phyloP scores from a whole-genome alignment of 2,888 invertebrate genomes.

The Mesopsocus fuscifrons region DNA sequence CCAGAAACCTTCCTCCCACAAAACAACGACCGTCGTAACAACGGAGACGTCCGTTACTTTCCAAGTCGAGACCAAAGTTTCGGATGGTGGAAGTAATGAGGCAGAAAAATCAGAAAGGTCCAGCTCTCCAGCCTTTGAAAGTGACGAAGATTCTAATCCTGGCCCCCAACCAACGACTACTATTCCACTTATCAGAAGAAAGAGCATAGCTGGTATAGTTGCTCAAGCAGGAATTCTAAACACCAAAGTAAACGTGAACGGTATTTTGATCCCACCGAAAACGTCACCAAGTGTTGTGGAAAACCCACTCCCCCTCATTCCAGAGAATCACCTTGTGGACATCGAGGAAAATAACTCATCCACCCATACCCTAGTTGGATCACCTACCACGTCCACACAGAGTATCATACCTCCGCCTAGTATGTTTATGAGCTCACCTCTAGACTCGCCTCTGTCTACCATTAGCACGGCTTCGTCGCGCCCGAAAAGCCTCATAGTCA shows the following conservation, averaged over 20 bases:
- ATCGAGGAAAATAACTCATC: conserved; percentile 28
- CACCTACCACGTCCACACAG: conserved; percentile 16
- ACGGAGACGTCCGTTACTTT: conserved; percentile 13
- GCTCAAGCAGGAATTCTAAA: conserved; percentile 39
- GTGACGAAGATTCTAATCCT: conserved; percentile 68
- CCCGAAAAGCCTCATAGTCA: conserved; percentile 34
- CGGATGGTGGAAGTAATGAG: conserved; percentile 22
- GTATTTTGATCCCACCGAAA: conserved; percentile 16
- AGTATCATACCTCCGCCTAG: conserved; percentile 50
- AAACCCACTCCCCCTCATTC: conserved; percentile 35
- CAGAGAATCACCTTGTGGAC: conserved; percentile 41
- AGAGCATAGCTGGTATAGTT: conserved; percentile 46
- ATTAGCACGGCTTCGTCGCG: conserved; percentile 19
- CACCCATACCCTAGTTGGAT: conserved; percentile 21
- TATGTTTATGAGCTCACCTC: conserved; percentile 37
- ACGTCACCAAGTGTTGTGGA: background rate
- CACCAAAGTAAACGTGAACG: conserved; percentile 22
- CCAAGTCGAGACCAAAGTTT: conserved; percentile 20
- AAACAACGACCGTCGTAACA: conserved; percentile 36
- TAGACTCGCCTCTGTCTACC: conserved; percentile 11
- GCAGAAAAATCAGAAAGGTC: conserved; percentile 63
- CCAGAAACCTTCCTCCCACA: conserved; percentile 37
- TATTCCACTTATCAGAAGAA: conserved; percentile 32
- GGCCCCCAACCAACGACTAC: conserved; percentile 15
- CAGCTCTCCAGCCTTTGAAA: conserved; percentile 85